Conservation (phyloP, 2,797 vertebrate genomes). For the Semaprochilodus insignis region DNA sequence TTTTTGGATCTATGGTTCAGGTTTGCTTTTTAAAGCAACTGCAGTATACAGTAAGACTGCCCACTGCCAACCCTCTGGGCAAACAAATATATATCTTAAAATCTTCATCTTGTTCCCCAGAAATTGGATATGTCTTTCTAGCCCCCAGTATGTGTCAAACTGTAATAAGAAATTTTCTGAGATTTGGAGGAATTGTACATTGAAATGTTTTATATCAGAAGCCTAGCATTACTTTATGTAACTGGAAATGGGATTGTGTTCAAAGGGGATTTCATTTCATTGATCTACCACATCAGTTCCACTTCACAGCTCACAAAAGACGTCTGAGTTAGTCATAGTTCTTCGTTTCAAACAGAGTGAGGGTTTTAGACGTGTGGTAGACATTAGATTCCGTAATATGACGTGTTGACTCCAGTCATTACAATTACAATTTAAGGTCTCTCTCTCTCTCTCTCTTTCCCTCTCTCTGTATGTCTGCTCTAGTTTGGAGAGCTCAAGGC, state of each 20-base stretch:
- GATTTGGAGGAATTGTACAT: conserved; percentile 41
- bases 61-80: background rate
- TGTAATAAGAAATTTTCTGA: conserved; percentile 25
- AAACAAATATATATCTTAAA: background rate
- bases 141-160: conserved; percentile 32
- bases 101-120: background rate
- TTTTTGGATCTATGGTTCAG: background rate
- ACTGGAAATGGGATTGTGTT: conserved; percentile 70
- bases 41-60: background rate
- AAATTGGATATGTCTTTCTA: conserved; percentile 37
- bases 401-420: conserved; percentile 17
- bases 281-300: conserved; percentile 40
- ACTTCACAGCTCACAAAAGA: conserved; percentile 39
- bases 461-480: background rate
- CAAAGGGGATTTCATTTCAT: conserved; percentile 63
- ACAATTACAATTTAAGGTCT: conserved; percentile 26
- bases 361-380: conserved; percentile 24
- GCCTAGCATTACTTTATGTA: conserved; percentile 55
- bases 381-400: conserved; percentile 11
- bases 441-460: background rate
- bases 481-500: background rate
- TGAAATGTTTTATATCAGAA: conserved; percentile 40
- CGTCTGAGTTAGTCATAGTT: conserved; percentile 29
- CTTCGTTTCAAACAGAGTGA: conserved; percentile 18
- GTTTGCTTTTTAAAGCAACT: background rate